These are phyloP conservation scores for Crax fasciolata DNA, from an alignment of 2,797 vertebrate species.

Conservation along the genomic window DNA sequence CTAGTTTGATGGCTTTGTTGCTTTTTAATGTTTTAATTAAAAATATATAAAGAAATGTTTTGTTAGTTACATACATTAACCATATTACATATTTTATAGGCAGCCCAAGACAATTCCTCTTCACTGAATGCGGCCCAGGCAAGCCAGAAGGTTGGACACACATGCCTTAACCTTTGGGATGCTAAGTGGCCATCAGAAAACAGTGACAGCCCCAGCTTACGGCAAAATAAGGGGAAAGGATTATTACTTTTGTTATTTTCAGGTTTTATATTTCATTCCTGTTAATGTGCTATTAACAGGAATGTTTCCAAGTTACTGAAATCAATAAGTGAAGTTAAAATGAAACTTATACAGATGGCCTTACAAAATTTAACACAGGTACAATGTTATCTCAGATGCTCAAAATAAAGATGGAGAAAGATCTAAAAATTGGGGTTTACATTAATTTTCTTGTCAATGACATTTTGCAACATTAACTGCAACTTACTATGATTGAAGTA, in stretches of 20 bases:
- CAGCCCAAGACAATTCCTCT: no score
- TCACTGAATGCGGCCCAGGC: no score
- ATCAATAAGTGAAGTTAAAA: not conserved
- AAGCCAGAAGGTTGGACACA: no score
- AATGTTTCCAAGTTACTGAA: not conserved
- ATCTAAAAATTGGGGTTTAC: not conserved
- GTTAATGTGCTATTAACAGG: not conserved
- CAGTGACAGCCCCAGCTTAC: not conserved
- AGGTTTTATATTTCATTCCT: not conserved
- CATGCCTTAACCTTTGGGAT: not conserved
- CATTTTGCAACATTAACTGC: constrained; percentile 11
- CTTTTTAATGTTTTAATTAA: no score
- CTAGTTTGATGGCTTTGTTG: no score
- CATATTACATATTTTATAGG: no score
- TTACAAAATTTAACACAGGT: not conserved
- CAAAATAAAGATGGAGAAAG: not conserved
- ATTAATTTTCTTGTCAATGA: not conserved
- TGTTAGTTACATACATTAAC: no score
- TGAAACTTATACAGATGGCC: not conserved
- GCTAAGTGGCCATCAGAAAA: not conserved
- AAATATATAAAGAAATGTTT: no score
- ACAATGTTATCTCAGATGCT: not conserved
- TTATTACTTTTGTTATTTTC: not conserved
- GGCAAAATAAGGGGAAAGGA: not conserved
- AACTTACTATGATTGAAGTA: constrained; percentile 9